phyloP scores from a whole-genome alignment of 2,888 invertebrate genomes.

The Drosophila bunnanda region DNA sequence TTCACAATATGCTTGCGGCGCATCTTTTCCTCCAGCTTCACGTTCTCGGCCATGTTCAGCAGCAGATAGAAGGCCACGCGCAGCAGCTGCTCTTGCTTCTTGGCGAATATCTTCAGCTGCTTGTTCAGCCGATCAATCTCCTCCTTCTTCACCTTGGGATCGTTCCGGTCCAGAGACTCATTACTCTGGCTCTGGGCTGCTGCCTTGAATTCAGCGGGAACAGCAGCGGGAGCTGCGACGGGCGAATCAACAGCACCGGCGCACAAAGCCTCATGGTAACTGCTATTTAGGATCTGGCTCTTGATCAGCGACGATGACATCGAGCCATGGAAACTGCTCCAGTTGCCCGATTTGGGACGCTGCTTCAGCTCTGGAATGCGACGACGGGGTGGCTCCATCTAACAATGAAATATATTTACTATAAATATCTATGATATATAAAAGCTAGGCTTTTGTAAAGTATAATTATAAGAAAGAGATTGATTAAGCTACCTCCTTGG shows the following conservation, averaged over 20 bases:
- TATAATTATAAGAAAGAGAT: not conserved
- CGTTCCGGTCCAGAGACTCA: slow-evolving; percentile 81
- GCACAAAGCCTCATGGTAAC: slow-evolving; percentile 88
- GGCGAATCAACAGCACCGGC: slow-evolving; percentile 26
- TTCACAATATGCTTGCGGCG: slow-evolving; percentile 95
- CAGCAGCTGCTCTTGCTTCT: slow-evolving; percentile 96
- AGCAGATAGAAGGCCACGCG: slow-evolving; percentile 96
- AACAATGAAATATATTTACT: not conserved
- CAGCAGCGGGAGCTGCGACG: not conserved
- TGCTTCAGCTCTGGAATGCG: slow-evolving; percentile 90
- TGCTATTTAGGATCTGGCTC: slow-evolving; percentile 88
- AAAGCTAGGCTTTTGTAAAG: not conserved
- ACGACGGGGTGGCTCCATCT: slow-evolving; percentile 88
- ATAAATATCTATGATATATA: not conserved
- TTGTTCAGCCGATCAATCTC: slow-evolving; percentile 92
- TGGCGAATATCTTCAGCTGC: slow-evolving; percentile 92
- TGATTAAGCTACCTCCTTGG: slow-evolving; percentile 78
- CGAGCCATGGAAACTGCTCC: slow-evolving; percentile 85
- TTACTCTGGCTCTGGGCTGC: slow-evolving; percentile 68
- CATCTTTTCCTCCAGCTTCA: slow-evolving; percentile 98
- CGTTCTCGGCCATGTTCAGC: slow-evolving; percentile 97
- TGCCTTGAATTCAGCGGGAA: slow-evolving; percentile 72
- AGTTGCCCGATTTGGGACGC: slow-evolving; percentile 91
- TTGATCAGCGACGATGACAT: slow-evolving; percentile 86
- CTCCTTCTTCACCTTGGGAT: slow-evolving; percentile 86